These are phyloP conservation scores for Griposia aprilina DNA, from an alignment of 2,888 invertebrate species.

Conservation along the genomic window DNA sequence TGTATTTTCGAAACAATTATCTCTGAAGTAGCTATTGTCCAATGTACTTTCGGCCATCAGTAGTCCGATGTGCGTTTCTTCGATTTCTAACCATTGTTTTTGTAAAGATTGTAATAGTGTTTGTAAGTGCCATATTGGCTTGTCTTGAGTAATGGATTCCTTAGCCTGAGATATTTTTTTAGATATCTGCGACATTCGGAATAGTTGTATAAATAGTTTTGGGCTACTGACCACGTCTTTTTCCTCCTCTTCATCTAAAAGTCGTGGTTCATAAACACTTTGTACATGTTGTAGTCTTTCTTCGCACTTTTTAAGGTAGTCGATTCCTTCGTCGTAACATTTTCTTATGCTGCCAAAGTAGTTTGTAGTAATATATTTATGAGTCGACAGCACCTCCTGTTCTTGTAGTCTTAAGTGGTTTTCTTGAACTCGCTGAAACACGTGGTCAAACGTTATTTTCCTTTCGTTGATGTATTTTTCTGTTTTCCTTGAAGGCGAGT, in stretches of 20 bases:
- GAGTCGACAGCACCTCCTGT: slow-evolving; percentile 10
- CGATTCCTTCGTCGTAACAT: background rate
- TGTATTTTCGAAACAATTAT: slow-evolving; percentile 1
- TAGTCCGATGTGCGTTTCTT: background rate
- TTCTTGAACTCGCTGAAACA: slow-evolving; percentile 8
- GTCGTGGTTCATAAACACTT: background rate
- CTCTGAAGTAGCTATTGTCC: slow-evolving; percentile 9
- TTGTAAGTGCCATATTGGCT: too few species aligned
- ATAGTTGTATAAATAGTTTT: background rate
- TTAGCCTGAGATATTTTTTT: too few species aligned
- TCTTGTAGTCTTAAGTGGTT: slow-evolving; percentile 2
- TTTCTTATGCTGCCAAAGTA: slow-evolving; percentile 3
- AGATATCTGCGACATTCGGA: too few species aligned
- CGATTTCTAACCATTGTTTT: background rate
- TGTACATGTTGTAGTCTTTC: background rate
- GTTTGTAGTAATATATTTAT: slow-evolving; percentile 11
- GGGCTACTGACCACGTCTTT: background rate
- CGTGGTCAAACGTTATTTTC: background rate
- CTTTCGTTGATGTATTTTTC: slow-evolving; percentile 11
- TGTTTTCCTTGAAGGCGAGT: background rate
- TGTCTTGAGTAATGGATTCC: too few species aligned
- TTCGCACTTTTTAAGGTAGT: background rate
- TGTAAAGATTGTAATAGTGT: too few species aligned
- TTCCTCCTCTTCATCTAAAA: background rate
- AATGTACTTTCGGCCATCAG: slow-evolving; percentile 10